Base-by-base conservation (phyloP, 2,113 vertebrate species). In the Plecturocebus donacophilus region DNA sequence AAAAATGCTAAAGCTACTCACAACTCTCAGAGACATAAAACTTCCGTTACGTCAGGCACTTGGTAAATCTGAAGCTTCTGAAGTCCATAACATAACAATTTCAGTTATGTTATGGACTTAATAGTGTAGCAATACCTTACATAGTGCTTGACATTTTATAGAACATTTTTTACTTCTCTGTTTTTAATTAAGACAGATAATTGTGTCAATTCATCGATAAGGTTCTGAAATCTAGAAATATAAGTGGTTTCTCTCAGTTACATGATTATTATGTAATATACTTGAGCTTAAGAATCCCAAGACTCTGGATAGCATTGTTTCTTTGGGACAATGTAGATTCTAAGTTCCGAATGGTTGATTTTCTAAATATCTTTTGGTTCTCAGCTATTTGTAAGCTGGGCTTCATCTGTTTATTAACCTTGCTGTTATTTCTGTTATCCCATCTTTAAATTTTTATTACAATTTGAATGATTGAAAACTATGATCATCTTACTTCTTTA, bases 291-390 rank as follows among this genome's bases (percentile, higher is more conserved):
- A 89, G 84, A 84, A 92, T 92, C 49, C 49, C 47, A 73, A 73
- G 64, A 76, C 40, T 71, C 30, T 40, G 47, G 20, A 17, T 89
- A 58, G 40, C 11, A 71, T 82, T 95, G 68, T 97, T 82, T 86
- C 86, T 90, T 93, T 81, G 68, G 76, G n/a, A 54, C 93, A 77
- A 64, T 95, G 38, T n/a, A 77, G 58, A 40, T 91, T 97, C 83
- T 88, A 49, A 91, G 79, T 97, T 94, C 14, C 0, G 0, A 92
- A 83, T 3, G 32, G 3, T 79, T 91, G 47, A 76, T 83, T 94
- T 94, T 40, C 40, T 88, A 42, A 91, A 23, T 71, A 70, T 47
- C 32, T 96, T 97, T 94, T 84, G 40, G 54, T 91, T 91, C n/a
- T 92, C 17, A 13, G 45, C 38, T 52, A 23, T 91, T 94, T 94